Evolutionary conservation across 2,888 invertebrate genomes (phyloP), one percentile per base, ranked within the genome.

Genomic region (Neoaliturus tenellus): DNA sequence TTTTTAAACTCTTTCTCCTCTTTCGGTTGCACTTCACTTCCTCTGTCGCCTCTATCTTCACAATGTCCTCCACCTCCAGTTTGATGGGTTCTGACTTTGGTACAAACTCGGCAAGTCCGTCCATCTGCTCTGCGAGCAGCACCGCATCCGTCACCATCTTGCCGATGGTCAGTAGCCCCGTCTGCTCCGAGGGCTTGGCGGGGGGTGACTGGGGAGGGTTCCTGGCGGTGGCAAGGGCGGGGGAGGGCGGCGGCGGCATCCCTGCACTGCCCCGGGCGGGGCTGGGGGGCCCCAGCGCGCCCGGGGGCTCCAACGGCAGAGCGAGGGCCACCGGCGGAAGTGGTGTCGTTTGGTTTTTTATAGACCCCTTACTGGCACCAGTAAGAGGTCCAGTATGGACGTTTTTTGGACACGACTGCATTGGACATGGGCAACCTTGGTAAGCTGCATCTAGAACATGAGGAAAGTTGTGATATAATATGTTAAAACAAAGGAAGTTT

Each of bases 341-440:
- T 20, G 88, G 87, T 71, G 87, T 85, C 17, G 84, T 82, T 51
- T 86, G 84, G 81, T 86, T 87, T 86, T 87, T 87, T 78, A 86
- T 85, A 85, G 87, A 86, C 91, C 92, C 92, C 94, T 96, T 96
- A 95, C 95, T 95, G 95, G 96, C 96, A 96, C 97, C 97, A 97
- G 96, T 96, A 97, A 96, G 97, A 96, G 97, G 97, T 95, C 97
- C 97, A 97, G 97, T 96, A 96, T 94, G 96, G 95, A 95, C 97
- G 97, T 97, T 97, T 97, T 97, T 97, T 97, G 97, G 96, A 97
- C 96, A 97, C 94, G 96, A 95, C 93, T 96, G 96, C 93, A 96
- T 94, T 92, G 97, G 96, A 93, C 97, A 97, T 89, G 97, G 96
- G 92, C 97, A 97, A 92, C 93, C 93, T 89, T 93, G 93, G 90